Conservation (phyloP, 2,797 vertebrate species). For the Epinephelus coioides region DNA sequence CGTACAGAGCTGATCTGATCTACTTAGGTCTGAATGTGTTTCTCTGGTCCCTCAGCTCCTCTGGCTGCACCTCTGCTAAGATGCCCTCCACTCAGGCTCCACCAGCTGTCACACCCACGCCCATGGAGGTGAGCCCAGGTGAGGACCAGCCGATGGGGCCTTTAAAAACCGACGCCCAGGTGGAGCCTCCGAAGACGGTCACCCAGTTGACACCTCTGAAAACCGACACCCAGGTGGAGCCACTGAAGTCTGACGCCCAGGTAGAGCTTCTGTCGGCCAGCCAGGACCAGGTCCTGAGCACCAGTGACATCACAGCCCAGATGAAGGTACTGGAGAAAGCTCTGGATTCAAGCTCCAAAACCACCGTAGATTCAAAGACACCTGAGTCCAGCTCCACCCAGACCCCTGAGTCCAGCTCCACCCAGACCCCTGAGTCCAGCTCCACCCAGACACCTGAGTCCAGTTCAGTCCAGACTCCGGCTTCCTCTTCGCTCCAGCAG, state of each 20-base stretch:
- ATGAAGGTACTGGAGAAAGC: slow-evolving; percentile 76
- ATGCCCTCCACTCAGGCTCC: slow-evolving; percentile 10
- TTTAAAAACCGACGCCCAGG: slow-evolving; percentile 32
- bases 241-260: slow-evolving; percentile 26
- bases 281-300: slow-evolving; percentile 50
- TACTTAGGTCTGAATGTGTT: not conserved
- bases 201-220: slow-evolving; percentile 21
- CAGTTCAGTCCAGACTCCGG: not conserved
- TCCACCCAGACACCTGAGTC: not conserved
- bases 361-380: slow-evolving; percentile 14
- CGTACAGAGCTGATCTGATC: not conserved
- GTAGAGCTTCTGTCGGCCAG: not conserved
- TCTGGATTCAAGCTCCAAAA: slow-evolving; percentile 55
- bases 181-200: not conserved
- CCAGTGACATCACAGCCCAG: slow-evolving; percentile 56
- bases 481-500: slow-evolving; percentile 7
- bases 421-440: not conserved
- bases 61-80: not conserved
- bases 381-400: not conserved
- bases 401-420: not conserved
- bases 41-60: slow-evolving; percentile 46
- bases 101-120: slow-evolving; percentile 33
- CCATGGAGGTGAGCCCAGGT: slow-evolving; percentile 57
- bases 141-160: slow-evolving; percentile 29
- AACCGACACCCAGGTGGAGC: not conserved